Base-by-base conservation (phyloP, 2,888 invertebrate species). In the Ischnura elegans region DNA sequence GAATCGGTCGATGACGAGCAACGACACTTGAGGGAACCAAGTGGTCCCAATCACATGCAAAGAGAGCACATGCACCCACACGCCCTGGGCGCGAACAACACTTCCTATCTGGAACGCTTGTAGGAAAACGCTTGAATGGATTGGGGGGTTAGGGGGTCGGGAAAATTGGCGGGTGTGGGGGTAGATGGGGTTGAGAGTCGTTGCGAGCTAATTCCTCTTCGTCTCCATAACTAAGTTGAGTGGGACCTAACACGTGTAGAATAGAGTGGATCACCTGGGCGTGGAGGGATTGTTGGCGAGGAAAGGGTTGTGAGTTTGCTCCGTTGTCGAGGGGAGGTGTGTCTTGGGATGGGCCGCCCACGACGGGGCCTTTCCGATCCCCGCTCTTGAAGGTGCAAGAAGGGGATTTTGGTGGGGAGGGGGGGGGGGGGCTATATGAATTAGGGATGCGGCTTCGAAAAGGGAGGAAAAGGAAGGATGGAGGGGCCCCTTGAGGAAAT, bases 211-310 rank as follows among this genome's bases (percentile, higher is more conserved):
- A 90, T 90, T 90, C 90, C 90, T 90, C 61, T 90, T 90, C 90
- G 61, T 43, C 61, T 61, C 90, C 90, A 90, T 90, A 90, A 90
- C 90, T 90, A 90, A 90, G 90, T 90, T 90, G 61, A 90, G 90
- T 90, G 90, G 90, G 90, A 90, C 61, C 90, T 61, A 61, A 61
- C 90, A 90, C 90, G 90, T 90, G 90, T 90, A 55, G 87, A 55
- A 55, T 55, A 55, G 86, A 86, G 86, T 46, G 86, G 87, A 87
- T 90, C 61, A 61, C 90, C 61, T 90, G 90, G 36, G 76, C 1
- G 42, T 66, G 36, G 55, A 61, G 46, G 42, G 36, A 36, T 43
- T 43, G 86, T 8, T 6, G n/a, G 55, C 5, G 87, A 19, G 55
- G 55, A 13, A 25, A 42, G 19, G 55, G 90, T 42, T 8, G n/a